A percentile compares a stretch with the other conserved stretches of the same genome.
Evolutionary conservation across 2,797 vertebrate genomes (phyloP).

Genomic region (Bradypus variegatus): DNA sequence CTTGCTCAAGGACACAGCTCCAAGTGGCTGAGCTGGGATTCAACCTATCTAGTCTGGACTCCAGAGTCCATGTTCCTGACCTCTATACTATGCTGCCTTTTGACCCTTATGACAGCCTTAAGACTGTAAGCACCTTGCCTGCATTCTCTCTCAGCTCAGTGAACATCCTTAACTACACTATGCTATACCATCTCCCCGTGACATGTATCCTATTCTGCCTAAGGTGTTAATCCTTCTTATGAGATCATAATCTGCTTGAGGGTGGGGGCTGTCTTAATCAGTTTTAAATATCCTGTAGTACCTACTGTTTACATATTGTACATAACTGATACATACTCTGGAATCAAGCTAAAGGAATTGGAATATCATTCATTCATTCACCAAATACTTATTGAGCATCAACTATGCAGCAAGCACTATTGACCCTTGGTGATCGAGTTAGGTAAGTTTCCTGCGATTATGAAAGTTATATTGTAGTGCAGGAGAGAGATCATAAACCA

Average conservation of each 20-base stretch:
- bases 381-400: background rate
- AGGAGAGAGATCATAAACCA: background rate
- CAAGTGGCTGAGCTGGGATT: background rate
- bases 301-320: background rate
- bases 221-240: background rate
- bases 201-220: background rate
- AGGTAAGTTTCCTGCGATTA: background rate
- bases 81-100: background rate
- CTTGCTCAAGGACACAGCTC: background rate
- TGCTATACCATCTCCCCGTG: background rate
- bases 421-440: background rate
- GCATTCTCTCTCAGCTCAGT: background rate
- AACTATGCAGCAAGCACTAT: background rate
- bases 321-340: background rate
- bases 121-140: background rate
- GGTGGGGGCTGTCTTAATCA: background rate
- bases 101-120: background rate
- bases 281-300: background rate
- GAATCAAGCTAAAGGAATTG: background rate
- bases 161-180: background rate
- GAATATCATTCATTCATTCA: background rate
- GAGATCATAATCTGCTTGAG: background rate
- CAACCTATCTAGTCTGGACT: background rate
- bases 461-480: constrained; percentile 4
- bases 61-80: background rate